These are phyloP conservation scores for Probaryconus sp. DNA, from an alignment of 1,140 invertebrate species.

Conservation along the genomic window DNA sequence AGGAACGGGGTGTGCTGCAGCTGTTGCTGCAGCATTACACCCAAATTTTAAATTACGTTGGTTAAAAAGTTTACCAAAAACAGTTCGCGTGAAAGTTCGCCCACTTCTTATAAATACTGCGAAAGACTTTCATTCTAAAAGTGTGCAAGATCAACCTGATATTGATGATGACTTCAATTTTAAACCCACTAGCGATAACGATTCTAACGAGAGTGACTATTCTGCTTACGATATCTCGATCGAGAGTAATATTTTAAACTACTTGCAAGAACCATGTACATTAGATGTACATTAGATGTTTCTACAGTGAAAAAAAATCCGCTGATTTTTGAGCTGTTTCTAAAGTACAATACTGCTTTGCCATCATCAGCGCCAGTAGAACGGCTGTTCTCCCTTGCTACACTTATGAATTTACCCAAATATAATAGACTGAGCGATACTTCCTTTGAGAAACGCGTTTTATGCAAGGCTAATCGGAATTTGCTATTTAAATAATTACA, in stretches of 20 bases:
- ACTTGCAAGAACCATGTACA: background rate
- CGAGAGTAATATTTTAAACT: background rate
- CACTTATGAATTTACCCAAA: constrained; percentile 60
- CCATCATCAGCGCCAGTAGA: constrained; percentile 64
- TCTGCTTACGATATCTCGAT: background rate
- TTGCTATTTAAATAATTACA: too few relatives aligned
- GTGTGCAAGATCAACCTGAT: too few relatives aligned
- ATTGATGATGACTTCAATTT: too few relatives aligned
- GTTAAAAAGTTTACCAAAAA: background rate
- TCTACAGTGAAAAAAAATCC: constrained; percentile 49
- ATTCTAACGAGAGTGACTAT: too few relatives aligned
- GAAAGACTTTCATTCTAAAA: background rate
- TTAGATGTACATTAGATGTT: background rate
- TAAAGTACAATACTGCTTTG: constrained; percentile 13
- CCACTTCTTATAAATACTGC: background rate
- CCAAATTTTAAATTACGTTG: constrained; percentile 5
- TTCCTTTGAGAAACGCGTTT: constrained; percentile 18
- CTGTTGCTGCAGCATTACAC: constrained; percentile 8
- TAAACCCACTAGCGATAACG: too few relatives aligned
- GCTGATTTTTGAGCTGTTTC: constrained; percentile 60
- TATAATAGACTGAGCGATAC: constrained; percentile 15
- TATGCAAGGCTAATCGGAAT: constrained; percentile 32
- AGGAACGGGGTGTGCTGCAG: constrained; percentile 1
- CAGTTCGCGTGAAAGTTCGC: background rate
- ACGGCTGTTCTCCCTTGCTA: constrained; percentile 60